Evolutionary conservation across 2,797 vertebrate species (phyloP).

Genomic region (Typhlichthys eigenmanni): DNA sequence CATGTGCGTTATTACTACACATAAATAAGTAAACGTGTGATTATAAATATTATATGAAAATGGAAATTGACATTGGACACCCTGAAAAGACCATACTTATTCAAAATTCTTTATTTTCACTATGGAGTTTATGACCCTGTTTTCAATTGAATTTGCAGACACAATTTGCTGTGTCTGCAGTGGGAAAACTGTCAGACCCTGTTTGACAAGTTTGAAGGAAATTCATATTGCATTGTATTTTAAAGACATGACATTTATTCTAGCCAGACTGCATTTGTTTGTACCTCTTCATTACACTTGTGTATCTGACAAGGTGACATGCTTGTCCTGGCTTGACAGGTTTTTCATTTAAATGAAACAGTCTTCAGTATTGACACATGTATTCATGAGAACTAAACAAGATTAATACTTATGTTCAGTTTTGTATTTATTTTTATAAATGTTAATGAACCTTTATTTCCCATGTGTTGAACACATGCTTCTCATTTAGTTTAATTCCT

Average conservation of each 20-base stretch:
- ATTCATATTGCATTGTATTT: conserved; percentile 26
- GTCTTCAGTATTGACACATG: conserved; percentile 36
- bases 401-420: conserved; percentile 37
- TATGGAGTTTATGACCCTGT: conserved; percentile 17
- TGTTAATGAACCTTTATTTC: no score
- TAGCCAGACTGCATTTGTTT: conserved; percentile 40
- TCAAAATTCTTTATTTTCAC: conserved; percentile 9
- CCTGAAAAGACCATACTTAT: not conserved
- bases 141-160: conserved; percentile 14
- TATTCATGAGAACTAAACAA: conserved; percentile 8
- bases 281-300: conserved; percentile 32
- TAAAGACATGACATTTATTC: conserved; percentile 34
- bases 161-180: conserved; percentile 19
- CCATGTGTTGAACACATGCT: no score
- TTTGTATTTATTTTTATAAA: not conserved
- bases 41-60: not conserved
- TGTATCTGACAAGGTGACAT: conserved; percentile 41
- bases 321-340: conserved; percentile 45
- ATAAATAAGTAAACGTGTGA: conserved; percentile 8
- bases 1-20: not conserved
- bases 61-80: not conserved
- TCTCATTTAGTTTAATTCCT: conserved; percentile 1
- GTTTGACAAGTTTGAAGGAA: conserved; percentile 36
- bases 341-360: conserved; percentile 38
- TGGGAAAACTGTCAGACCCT: conserved; percentile 14